Base-by-base conservation (phyloP, 2,113 vertebrate species). In the Castor canadensis region DNA sequence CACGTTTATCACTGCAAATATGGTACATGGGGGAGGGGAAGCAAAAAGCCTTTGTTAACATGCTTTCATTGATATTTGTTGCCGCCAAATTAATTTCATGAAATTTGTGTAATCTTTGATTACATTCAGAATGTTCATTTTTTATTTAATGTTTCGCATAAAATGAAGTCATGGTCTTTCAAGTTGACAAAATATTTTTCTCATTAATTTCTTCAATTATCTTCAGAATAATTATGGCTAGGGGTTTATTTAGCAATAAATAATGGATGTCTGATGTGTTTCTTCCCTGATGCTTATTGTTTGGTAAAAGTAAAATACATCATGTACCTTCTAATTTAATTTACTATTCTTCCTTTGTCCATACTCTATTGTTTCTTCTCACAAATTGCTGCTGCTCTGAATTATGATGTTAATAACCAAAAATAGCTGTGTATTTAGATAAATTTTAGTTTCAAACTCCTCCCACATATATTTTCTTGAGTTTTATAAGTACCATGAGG, bases 91-190 rank as follows among this genome's bases (percentile, higher is more conserved):
- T 69, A 93, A 81, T 28, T 88, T 93, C 30, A 81, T 69, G 58
- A 76, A 93, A 87, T 95, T 76, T 81, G 2, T 24, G 22, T 49
- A 89, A 47, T 4, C 17, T 94, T 83, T 93, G 47, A 85, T 84
- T 88, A 43, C 3, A 28, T 30, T 69, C 45, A 54, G 32, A 85
- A 64, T 62, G 30, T 66, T 96, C n/a, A 75, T 88, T 94, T 93
- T n/a, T 75, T 47, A 87, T 45, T 82, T 35, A 75, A 9, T 45
- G 35, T 6, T 82, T 95, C 79, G 13, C 28, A 89, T 87, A 94
- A 94, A 87, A 93, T 77, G 91, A 92, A 95, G 52, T 19, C 16
- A 22, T 62, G 35, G 24, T 86, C 26, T 38, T 94, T 91, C n/a
- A 32, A 92, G 56, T 15, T 84, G 76, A 95, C 52, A 62, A 95